Evolutionary conservation across 2,888 invertebrate genomes (phyloP), one percentile per base, ranked within the genome.

Genomic region (Chloromyia formosa): DNA sequence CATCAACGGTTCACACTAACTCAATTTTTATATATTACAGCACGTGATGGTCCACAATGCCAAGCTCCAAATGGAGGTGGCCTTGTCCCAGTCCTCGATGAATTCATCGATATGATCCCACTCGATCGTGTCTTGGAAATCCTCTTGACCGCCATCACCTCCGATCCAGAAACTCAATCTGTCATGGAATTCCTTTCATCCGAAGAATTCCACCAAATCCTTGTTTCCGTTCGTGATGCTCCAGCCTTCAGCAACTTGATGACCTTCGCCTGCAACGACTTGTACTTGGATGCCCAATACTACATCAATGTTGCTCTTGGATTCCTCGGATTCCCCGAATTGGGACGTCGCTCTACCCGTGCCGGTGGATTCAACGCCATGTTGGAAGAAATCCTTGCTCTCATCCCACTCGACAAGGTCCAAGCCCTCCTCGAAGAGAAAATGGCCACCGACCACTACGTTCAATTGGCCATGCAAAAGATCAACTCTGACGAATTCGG

Each of bases 401-500:
- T 73, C 18, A 3, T 77, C 0, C 77, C 77, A 61, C n/a, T 66
- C 5, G 73, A 75, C 12, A 22, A 75, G 23, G 16, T 75, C 10
- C 12, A 27, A 4, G 77, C 58, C 2, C 16, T 75, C 14, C 66
- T 75, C 22, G 61, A 71, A 23, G 56, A 74, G 4, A 74, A 75
- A 53, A 14, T 74, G n/a, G 73, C 66, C 45, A 73, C 40, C 22
- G 75, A 77, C 62, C 23, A 72, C 20, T 75, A 73, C 64, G 40
- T 75, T 5, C 64, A 74, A 60, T n/a, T 53, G n/a, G 77, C 74
- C 9, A 12, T 77, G 23, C 53, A 45, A 61, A 66, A 71, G 49
- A 45, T 77, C n/a, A 73, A 62, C 54, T 77, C 77, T 10, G 64
- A 75, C 20, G 72, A 74, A 14, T 75, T 77, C 42, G 58, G 69